Percentiles rank a stretch among this genome's conserved stretches.
Conservation (phyloP, 1,140 invertebrate genomes). For the Drosophila lini region DNA sequence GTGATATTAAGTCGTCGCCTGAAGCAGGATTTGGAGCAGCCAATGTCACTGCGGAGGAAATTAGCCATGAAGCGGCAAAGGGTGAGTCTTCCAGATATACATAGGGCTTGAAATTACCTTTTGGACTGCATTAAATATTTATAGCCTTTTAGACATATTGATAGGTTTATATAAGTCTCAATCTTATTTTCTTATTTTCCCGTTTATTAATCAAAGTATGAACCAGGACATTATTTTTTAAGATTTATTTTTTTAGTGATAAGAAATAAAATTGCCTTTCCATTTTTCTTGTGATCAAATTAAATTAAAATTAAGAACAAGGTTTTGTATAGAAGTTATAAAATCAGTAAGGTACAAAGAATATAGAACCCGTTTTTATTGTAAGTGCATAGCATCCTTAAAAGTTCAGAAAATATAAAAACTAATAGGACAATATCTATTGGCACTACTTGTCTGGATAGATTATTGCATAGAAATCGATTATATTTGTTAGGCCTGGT, state of each 20-base stretch:
- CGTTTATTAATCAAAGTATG: too few species aligned
- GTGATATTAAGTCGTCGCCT: constrained; percentile 29
- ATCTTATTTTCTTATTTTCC: not conserved
- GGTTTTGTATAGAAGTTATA: too few species aligned
- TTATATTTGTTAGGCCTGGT: too few species aligned
- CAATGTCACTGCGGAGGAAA: constrained; percentile 45
- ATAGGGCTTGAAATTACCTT: not conserved
- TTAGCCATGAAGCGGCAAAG: not conserved
- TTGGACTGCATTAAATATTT: not conserved
- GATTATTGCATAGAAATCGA: too few species aligned
- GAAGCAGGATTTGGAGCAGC: constrained; percentile 15
- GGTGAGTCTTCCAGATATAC: constrained; percentile 17
- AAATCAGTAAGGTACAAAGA: too few species aligned
- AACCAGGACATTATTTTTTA: not conserved
- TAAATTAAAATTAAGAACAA: not conserved
- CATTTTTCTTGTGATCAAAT: not conserved
- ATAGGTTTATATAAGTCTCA: not conserved
- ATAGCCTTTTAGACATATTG: not conserved
- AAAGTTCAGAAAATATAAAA: too few species aligned
- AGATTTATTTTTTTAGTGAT: not conserved
- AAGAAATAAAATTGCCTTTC: not conserved
- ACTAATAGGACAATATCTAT: too few species aligned
- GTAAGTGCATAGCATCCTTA: too few species aligned
- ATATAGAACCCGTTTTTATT: too few species aligned
- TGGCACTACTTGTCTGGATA: too few species aligned